Evolutionary conservation across 2,888 invertebrate species (phyloP), one percentile per base, ranked within the genome.

Genomic region (Nowickia ferox): DNA sequence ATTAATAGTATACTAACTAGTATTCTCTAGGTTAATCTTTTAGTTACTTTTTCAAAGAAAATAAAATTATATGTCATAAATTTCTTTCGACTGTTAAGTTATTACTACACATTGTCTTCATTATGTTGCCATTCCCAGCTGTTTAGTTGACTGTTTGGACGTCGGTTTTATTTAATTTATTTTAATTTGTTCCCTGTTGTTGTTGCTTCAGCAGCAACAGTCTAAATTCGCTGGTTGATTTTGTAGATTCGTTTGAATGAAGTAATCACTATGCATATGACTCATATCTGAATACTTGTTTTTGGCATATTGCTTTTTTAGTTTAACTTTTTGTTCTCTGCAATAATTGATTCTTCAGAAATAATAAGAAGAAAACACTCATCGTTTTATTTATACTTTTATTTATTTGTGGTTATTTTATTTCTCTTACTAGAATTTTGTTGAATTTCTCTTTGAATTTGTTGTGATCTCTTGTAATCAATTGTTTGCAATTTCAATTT

Each of bases 181-280:
- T 48, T 65, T 66, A 19, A 9, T 30, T 76, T 69, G 30, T 30
- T 30, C 30, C 30, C 30, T 30, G 30, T 30, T 30, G 38, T 42
- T 65, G 30, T 63, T 57, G 30, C 15, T 61, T 61, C 51, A 19
- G 55, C 44, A 30, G 38, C 55, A 82, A 53, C 44, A 75, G 63
- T 82, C 30, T 59, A 71, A 76, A 63, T 77, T 68, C 19, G 66
- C 46, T 57, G 10, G 19, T 48, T 59, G 11, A 48, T 57, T 68
- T 42, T 75, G 22, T 30, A 61, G 68, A 51, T 74, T 76, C 57
- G 59, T 38, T 76, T 80, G 80, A 77, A 84, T 84, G 84, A 80
- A 84, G 84, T 80, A 84, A 84, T 84, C 72, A 51, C 44, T 61
- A 30, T 30, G 30, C 30, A 30, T 30, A 74, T 81, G 84, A 85